These are phyloP conservation scores for Eilema caniola DNA, from an alignment of 2,888 invertebrate species.

Conservation along the genomic window DNA sequence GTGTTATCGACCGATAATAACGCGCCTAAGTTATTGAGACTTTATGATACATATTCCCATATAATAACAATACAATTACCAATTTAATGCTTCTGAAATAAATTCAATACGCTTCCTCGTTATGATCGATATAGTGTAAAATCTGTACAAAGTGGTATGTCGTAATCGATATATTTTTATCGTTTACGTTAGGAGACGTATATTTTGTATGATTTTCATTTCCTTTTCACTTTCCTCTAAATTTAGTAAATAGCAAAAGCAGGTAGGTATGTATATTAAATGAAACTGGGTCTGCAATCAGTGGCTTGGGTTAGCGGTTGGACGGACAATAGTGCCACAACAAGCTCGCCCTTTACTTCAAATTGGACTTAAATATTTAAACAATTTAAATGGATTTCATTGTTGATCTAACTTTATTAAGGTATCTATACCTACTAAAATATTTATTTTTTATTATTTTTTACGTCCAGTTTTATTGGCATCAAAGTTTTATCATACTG, in stretches of 20 bases:
- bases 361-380: conserved; percentile 86
- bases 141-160: too few relatives aligned
- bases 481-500: conserved; percentile 45
- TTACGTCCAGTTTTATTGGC: conserved; percentile 42
- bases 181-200: too few relatives aligned
- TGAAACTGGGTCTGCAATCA: conserved; percentile 83
- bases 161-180: too few relatives aligned
- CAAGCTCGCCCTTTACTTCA: conserved; percentile 84
- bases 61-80: not conserved
- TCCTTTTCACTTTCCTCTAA: too few relatives aligned
- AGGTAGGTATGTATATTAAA: conserved; percentile 79
- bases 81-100: too few relatives aligned
- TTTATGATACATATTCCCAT: not conserved
- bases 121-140: too few relatives aligned
- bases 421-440: conserved; percentile 35
- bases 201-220: too few relatives aligned
- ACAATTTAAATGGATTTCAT: conserved; percentile 85
- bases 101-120: too few relatives aligned
- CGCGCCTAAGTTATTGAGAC: too few relatives aligned
- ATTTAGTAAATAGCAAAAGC: conserved; percentile 62
- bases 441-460: conserved; percentile 60
- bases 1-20: too few relatives aligned
- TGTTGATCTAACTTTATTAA: conserved; percentile 73
- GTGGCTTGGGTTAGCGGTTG: conserved; percentile 76
- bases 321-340: conserved; percentile 83